phyloP scores from a whole-genome alignment of 2,797 vertebrate genomes.

The Amphiprion clarkii region DNA sequence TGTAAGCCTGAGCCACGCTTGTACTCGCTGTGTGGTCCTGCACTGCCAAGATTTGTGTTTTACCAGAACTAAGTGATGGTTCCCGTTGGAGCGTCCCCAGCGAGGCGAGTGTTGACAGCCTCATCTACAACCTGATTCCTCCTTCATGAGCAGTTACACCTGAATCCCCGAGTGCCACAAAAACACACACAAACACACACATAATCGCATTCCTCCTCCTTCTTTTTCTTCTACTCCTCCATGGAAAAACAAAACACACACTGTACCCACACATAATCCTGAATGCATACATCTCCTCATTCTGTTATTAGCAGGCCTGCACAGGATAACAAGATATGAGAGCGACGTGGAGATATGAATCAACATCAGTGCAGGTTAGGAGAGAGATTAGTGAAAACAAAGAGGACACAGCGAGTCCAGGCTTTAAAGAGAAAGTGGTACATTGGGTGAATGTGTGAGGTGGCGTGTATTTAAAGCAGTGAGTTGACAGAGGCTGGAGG shows the following conservation, averaged over 20 bases:
- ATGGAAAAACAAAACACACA: conserved; percentile 58
- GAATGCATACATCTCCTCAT: conserved; percentile 25
- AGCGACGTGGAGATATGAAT: conserved; percentile 25
- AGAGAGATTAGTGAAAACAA: conserved; percentile 6
- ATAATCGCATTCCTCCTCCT: conserved; percentile 34
- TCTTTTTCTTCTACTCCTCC: conserved; percentile 45
- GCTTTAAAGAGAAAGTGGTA: conserved; percentile 31
- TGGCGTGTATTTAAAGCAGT: conserved; percentile 68
- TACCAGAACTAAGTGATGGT: conserved; percentile 50
- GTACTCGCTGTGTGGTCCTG: conserved; percentile 39
- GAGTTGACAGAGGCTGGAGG: conserved; percentile 64
- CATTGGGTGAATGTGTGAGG: conserved; percentile 46
- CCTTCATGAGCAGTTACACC: conserved; percentile 57
- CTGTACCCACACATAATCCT: conserved; percentile 50
- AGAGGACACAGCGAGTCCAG: conserved; percentile 34
- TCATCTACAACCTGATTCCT: conserved; percentile 59
- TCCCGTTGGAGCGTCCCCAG: conserved; percentile 49
- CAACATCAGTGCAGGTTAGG: conserved; percentile 10
- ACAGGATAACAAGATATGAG: conserved; percentile 1
- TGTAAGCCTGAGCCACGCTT: conserved; percentile 57
- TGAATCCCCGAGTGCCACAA: conserved; percentile 46
- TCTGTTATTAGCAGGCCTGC: conserved; percentile 36
- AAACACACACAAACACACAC: conserved; percentile 34
- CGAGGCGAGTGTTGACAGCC: conserved; percentile 55
- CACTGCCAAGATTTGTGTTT: conserved; percentile 68